A percentile compares a stretch with the other conserved stretches of the same genome.
These are phyloP conservation scores for Acleris cristana DNA, from an alignment of 2,888 invertebrate genomes.

Conservation along the genomic window DNA sequence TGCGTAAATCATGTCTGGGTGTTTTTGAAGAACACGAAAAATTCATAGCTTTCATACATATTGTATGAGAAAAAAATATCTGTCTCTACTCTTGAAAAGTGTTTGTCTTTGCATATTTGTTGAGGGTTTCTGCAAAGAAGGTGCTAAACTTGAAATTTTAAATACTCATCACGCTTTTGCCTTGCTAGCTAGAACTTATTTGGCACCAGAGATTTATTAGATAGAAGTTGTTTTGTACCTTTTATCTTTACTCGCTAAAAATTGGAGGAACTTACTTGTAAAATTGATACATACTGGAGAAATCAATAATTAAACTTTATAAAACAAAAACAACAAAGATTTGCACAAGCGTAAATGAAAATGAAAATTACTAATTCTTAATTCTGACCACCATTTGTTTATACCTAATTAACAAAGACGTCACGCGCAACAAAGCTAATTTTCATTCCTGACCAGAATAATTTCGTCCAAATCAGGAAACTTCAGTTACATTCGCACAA, in stretches of 20 bases:
- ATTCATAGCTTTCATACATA: slow-evolving; percentile 23
- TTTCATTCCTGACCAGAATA: slow-evolving; percentile 21
- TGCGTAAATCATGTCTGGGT: slow-evolving; percentile 12
- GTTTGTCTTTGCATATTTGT: neutral
- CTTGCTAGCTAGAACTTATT: too few relatives aligned
- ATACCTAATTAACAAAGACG: slow-evolving; percentile 14
- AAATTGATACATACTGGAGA: too few relatives aligned
- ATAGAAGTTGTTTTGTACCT: too few relatives aligned
- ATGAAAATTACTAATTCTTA: slow-evolving; percentile 12
- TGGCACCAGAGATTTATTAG: too few relatives aligned
- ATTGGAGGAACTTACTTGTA: too few relatives aligned
- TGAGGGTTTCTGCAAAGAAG: too few relatives aligned
- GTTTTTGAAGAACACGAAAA: slow-evolving; percentile 5
- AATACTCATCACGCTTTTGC: too few relatives aligned
- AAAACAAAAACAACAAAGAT: neutral
- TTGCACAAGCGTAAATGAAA: slow-evolving; percentile 3
- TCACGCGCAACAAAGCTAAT: slow-evolving; percentile 26
- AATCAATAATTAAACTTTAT: too few relatives aligned
- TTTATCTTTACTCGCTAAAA: too few relatives aligned
- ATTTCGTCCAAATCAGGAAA: neutral
- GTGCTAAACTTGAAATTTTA: too few relatives aligned
- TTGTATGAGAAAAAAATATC: slow-evolving; percentile 10
- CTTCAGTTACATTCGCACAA: slow-evolving; percentile 4
- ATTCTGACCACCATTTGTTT: slow-evolving; percentile 20
- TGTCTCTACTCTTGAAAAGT: neutral